Evolutionary conservation across 2,113 vertebrate genomes (phyloP).

Genomic region (Dasypus novemcinctus): DNA sequence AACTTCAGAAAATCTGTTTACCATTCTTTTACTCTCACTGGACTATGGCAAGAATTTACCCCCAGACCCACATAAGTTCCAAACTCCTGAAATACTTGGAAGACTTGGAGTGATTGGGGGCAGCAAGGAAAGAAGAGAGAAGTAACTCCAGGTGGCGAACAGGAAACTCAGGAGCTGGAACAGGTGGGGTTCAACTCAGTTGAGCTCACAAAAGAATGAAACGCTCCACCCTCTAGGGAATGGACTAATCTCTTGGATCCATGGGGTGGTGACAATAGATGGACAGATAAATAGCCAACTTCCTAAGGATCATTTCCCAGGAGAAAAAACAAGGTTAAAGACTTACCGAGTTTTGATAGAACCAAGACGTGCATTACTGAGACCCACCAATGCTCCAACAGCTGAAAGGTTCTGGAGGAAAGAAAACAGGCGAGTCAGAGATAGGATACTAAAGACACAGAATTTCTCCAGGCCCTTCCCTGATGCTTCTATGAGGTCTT

Average conservation of each 20-base stretch:
- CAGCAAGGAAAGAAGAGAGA: neutral
- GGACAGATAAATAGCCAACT: neutral
- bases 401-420: slow-evolving; percentile 82
- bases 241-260: neutral
- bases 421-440: neutral
- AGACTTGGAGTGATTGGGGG: neutral
- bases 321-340: neutral
- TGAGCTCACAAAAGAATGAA: neutral
- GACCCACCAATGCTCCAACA: slow-evolving; percentile 85
- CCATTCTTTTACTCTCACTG: neutral
- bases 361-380: slow-evolving; percentile 86
- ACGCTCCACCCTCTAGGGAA: neutral
- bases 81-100: neutral
- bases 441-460: neutral
- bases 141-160: neutral
- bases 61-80: neutral
- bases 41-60: neutral
- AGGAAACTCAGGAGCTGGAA: neutral
- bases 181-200: neutral
- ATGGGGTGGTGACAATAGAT: neutral
- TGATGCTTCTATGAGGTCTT: neutral
- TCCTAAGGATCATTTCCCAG: neutral
- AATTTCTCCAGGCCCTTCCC: neutral
- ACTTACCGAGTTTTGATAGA: slow-evolving; percentile 90
- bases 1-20: neutral